A percentile compares a stretch with the other conserved stretches of the same genome.
These are phyloP conservation scores for Sitodiplosis mosellana DNA, from an alignment of 1,140 invertebrate genomes.

Conservation along the genomic window DNA sequence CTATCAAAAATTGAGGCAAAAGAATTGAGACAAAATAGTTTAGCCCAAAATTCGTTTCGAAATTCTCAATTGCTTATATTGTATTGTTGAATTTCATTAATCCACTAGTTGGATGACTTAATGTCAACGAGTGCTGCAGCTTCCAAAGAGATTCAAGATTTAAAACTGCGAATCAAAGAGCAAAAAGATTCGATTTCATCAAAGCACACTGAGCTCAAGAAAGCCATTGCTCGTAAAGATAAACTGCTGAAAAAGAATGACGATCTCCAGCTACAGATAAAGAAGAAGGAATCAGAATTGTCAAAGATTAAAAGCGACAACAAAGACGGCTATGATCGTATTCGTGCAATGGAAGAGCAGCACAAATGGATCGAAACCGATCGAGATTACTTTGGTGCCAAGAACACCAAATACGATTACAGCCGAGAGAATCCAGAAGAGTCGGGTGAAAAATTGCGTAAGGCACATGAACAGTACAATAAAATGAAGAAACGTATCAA, in stretches of 20 bases:
- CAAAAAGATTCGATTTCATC: conserved; percentile 55
- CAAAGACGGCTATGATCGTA: conserved; percentile 19
- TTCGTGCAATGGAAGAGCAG: conserved; percentile 23
- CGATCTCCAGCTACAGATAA: conserved; percentile 55
- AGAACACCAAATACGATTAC: conserved; percentile 39
- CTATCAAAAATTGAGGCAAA: too few relatives aligned
- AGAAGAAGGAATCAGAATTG: conserved; percentile 56
- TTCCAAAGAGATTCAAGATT: conserved; percentile 29
- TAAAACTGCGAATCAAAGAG: conserved; percentile 44
- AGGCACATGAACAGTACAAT: conserved; percentile 46
- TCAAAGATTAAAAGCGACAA: conserved; percentile 35
- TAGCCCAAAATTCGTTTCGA: too few relatives aligned
- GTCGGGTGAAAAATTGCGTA: conserved; percentile 34
- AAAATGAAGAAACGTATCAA: conserved; percentile 66
- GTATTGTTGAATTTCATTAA: too few relatives aligned
- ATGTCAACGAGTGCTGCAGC: conserved; percentile 25
- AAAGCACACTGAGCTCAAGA: conserved; percentile 58
- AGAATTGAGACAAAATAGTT: too few relatives aligned
- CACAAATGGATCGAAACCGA: conserved; percentile 61
- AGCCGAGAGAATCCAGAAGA: conserved; percentile 34
- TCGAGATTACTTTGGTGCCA: conserved; percentile 56
- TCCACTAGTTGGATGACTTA: conserved; percentile 15
- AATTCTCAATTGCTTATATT: too few relatives aligned
- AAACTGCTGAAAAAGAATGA: conserved; percentile 41
- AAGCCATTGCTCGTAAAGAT: conserved; percentile 40